These are phyloP conservation scores for Sphyrna mokarran DNA, from an alignment of 2,113 vertebrate species.

Conservation along the genomic window DNA sequence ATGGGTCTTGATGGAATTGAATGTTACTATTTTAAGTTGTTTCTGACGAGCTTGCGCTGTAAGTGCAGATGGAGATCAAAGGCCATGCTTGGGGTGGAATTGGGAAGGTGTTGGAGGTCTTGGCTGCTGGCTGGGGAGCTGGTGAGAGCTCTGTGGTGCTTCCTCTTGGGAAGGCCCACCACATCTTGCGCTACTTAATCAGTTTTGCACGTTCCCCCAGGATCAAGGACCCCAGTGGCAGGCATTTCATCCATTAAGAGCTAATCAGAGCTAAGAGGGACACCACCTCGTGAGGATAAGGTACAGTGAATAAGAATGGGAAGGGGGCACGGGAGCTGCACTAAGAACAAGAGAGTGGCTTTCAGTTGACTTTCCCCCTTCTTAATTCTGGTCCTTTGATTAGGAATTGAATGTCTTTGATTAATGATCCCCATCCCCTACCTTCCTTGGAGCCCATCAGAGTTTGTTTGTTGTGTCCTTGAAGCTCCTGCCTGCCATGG, in stretches of 20 bases:
- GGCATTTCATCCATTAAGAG: not conserved
- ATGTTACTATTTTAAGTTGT: not conserved
- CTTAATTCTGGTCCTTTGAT: not conserved
- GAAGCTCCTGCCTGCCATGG: not conserved
- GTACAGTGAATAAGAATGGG: no score
- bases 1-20: not conserved
- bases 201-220: not conserved
- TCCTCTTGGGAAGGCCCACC: not conserved
- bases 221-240: not conserved
- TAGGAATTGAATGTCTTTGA: not conserved
- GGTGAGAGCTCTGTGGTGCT: no score
- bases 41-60: not conserved
- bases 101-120: no score
- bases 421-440: not conserved
- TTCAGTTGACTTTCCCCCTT: not conserved
- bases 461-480: not conserved
- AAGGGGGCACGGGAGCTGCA: not conserved
- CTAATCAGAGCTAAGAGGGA: not conserved
- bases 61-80: not conserved
- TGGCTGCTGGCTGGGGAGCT: no score
- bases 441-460: no score
- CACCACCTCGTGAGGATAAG: no score
- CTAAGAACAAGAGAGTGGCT: not conserved
- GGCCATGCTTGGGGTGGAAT: not conserved
- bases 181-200: not conserved